Conservation (phyloP, 2,113 vertebrate species). For the Aix galericulata region DNA sequence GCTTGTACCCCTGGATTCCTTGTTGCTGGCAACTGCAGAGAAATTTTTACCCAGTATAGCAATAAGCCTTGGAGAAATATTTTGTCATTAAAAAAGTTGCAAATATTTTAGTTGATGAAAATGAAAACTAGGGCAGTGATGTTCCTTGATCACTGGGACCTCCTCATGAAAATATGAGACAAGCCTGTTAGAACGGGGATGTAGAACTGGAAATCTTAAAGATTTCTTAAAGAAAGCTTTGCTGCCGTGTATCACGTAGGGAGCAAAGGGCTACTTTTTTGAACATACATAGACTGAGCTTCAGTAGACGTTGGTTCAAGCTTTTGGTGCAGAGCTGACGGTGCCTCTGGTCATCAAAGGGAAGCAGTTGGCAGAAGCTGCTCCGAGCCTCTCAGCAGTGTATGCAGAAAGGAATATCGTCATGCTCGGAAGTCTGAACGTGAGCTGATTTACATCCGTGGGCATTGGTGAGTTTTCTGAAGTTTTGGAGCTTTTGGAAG, state of each 20-base stretch:
- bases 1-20: neutral
- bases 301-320: neutral
- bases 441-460: neutral
- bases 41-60: neutral
- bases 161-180: neutral
- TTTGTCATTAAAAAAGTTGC: neutral
- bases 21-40: neutral
- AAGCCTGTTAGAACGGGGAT: neutral
- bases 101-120: neutral
- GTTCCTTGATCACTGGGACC: neutral
- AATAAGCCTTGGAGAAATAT: neutral
- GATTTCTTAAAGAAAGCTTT: neutral
- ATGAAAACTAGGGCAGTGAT: neutral
- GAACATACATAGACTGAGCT: neutral
- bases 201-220: neutral
- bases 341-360: neutral
- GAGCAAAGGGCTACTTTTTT: neutral
- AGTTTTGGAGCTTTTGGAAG: neutral
- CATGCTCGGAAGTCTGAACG: neutral
- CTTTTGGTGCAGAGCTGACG: neutral
- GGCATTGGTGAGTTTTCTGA: neutral
- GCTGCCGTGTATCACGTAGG: neutral
- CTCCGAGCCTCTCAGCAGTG: neutral
- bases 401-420: neutral
- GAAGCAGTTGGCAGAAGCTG: neutral